These are phyloP conservation scores for Calameuta pallipes DNA, from an alignment of 2,888 invertebrate genomes.

Conservation along the genomic window DNA sequence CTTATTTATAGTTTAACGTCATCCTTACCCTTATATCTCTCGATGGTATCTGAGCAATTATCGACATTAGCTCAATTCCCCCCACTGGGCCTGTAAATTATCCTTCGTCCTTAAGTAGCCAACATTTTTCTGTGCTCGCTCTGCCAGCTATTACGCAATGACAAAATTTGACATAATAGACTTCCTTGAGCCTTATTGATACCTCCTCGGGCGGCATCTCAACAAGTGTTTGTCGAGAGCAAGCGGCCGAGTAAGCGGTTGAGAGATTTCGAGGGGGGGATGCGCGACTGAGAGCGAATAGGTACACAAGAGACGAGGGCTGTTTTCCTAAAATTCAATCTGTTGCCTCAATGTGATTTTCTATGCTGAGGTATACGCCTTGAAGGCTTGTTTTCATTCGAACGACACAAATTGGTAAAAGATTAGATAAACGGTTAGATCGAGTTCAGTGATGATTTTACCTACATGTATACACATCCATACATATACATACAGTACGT, in stretches of 20 bases:
- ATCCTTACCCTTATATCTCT: not conserved
- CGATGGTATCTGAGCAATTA: not conserved
- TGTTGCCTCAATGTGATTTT: constrained; percentile 22
- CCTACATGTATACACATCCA: no score
- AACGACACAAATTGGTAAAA: not conserved
- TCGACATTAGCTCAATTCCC: not conserved
- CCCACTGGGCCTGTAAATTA: not conserved
- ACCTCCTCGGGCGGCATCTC: constrained; percentile 27
- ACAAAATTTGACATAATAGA: not conserved
- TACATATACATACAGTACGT: not conserved
- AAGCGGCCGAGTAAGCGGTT: constrained; percentile 15
- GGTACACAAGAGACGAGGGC: constrained; percentile 15
- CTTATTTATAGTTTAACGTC: not conserved
- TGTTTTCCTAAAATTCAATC: constrained; percentile 41
- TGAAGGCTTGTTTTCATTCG: constrained; percentile 18
- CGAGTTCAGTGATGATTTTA: not conserved
- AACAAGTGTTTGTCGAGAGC: constrained; percentile 31
- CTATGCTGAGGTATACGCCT: constrained; percentile 13
- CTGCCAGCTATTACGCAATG: not conserved
- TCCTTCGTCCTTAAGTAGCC: not conserved
- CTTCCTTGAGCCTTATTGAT: constrained; percentile 20
- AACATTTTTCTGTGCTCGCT: not conserved
- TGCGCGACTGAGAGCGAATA: constrained; percentile 18
- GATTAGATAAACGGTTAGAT: not conserved
- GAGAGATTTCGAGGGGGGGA: constrained; percentile 11